Evolutionary conservation across 1,140 invertebrate genomes (phyloP), one percentile per base, ranked within the genome.

Genomic region (Cydia pomonella): DNA sequence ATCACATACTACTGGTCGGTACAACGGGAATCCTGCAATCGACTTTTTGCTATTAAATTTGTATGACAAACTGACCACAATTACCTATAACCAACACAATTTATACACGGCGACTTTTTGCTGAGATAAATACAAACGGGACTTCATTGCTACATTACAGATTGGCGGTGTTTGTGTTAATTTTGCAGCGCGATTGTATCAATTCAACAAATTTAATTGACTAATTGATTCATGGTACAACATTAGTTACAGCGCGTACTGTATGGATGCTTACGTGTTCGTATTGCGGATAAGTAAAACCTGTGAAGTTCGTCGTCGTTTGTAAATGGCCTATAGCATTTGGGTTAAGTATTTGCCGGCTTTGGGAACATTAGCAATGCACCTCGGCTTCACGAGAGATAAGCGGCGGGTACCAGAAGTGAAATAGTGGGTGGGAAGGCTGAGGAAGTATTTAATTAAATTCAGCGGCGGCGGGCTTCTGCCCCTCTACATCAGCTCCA

Each of bases 401-500:
- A 84, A 82, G 78, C 72, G 76, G 76, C 41, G 62, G 74, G 73
- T 82, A 84, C 79, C 82, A 78, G 81, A 86, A 82, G 81, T 85
- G 80, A 85, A 86, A 87, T 85, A 86, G 80, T 87, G 79, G 85
- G 83, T 84, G 85, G 85, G 79, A 79, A 84, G 84, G 83, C 80
- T 76, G 83, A 90, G 87, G 87, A 92, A 92, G 84, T 92, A 89
- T 92, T 92, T 92, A 92, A 90, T 92, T 92, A 92, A 92, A 90
- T 89, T 86, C 84, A 84, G 83, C 80, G 82, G 83, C 80, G 82
- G 80, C 80, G 79, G 79, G 82, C 23, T 76, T 79, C 76, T 76
- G 64, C 76, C 80, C 83, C 84, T 84, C 83, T 87, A 88, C 83
- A 84, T 87, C 83, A 83, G 82, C 80, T 78, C 78, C 84, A 82